Percentiles rank a stretch among this genome's conserved stretches.
Evolutionary conservation across 2,797 vertebrate species (phyloP).

Genomic region (Setipinna tenuifilis): DNA sequence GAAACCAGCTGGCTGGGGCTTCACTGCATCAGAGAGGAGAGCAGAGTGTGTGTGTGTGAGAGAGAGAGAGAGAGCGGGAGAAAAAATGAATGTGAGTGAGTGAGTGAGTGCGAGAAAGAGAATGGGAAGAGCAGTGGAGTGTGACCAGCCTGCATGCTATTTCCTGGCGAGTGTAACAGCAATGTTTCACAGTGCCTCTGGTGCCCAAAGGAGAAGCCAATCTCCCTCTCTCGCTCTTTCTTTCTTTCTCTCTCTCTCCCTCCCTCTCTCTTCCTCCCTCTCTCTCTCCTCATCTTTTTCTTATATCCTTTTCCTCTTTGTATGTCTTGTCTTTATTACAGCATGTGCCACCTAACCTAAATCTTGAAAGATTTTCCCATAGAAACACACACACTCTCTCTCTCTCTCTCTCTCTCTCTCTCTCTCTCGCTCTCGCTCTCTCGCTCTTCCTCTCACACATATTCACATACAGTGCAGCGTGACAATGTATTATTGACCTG

Average conservation of each 20-base stretch:
- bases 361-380: background rate
- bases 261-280: background rate
- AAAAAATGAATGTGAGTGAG: background rate
- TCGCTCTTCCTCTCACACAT: background rate
- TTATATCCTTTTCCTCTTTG: background rate
- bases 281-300: background rate
- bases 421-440: background rate
- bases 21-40: slow-evolving; percentile 16
- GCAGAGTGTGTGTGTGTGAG: background rate
- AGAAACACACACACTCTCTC: background rate
- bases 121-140: background rate
- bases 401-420: background rate
- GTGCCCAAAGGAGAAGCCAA: background rate
- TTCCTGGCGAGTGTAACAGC: slow-evolving; percentile 6
- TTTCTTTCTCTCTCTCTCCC: background rate
- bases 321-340: background rate
- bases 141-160: slow-evolving; percentile 3
- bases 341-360: background rate
- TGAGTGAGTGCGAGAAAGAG: background rate
- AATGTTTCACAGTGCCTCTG: background rate
- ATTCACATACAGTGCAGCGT: background rate
- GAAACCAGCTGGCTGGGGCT: slow-evolving; percentile 1
- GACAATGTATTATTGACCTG: background rate
- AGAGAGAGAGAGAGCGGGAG: background rate
- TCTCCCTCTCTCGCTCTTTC: slow-evolving; percentile 16